Conservation (phyloP, 2,888 invertebrate species). For the Sinelater perroti region DNA sequence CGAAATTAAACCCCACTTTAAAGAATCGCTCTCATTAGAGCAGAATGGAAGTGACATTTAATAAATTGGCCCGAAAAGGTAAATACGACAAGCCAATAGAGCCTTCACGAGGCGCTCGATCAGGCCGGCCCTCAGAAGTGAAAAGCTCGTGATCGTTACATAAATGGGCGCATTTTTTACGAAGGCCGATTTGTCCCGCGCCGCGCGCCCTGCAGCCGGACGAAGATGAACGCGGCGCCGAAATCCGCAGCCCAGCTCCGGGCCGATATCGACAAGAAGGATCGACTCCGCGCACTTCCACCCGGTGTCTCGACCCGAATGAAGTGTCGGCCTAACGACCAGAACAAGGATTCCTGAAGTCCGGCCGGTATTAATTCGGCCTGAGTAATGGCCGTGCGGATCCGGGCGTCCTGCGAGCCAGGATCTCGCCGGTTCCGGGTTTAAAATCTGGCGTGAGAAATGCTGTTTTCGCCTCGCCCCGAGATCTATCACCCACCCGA, state of each 20-base stretch:
- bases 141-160: constrained; percentile 32
- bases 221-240: too few relatives aligned
- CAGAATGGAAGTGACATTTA: constrained; percentile 22
- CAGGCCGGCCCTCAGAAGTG: constrained; percentile 20
- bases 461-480: constrained; percentile 23
- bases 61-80: constrained; percentile 27
- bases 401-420: constrained; percentile 2
- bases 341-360: constrained; percentile 5
- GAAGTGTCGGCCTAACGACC: constrained; percentile 9
- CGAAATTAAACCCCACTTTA: constrained; percentile 5
- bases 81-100: constrained; percentile 31
- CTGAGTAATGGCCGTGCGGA: constrained; percentile 28
- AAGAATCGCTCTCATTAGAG: constrained; percentile 24
- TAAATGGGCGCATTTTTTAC: constrained; percentile 33
- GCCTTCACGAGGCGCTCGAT: constrained; percentile 26
- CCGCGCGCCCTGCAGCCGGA: neutral
- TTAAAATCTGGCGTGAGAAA: constrained; percentile 19
- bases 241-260: too few relatives aligned
- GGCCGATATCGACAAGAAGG: too few relatives aligned
- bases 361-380: constrained; percentile 23
- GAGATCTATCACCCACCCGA: constrained; percentile 36
- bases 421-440: constrained; percentile 3
- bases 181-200: constrained; percentile 6
- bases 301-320: constrained; percentile 5
- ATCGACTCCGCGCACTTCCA: too few relatives aligned